Evolutionary conservation across 2,797 vertebrate species (phyloP).

Genomic region (Meda fulgida): DNA sequence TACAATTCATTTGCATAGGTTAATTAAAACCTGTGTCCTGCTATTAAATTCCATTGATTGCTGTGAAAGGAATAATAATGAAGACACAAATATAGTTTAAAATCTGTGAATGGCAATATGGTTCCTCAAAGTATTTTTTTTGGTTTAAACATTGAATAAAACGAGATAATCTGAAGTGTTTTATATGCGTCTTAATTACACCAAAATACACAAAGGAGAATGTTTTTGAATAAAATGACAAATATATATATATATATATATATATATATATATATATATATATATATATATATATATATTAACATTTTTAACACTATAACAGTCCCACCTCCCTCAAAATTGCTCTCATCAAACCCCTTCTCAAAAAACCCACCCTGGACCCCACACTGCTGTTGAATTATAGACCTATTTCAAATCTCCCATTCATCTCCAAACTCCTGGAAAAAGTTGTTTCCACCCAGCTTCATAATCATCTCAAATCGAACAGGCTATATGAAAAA

Average conservation of each 20-base stretch:
- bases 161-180: conserved; percentile 37
- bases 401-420: too few relatives aligned
- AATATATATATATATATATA: neutral
- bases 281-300: too few relatives aligned
- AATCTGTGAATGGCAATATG: conserved; percentile 65
- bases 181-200: conserved; percentile 30
- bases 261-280: too few relatives aligned
- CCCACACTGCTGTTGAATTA: too few relatives aligned
- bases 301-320: neutral
- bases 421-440: too few relatives aligned
- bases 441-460: too few relatives aligned
- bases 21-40: conserved; percentile 78
- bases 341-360: too few relatives aligned
- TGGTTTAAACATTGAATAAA: conserved; percentile 54
- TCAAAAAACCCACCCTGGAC: too few relatives aligned
- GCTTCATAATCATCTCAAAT: too few relatives aligned
- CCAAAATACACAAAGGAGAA: conserved; percentile 14
- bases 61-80: conserved; percentile 76
- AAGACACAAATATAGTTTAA: conserved; percentile 65
- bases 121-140: conserved; percentile 49
- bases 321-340: too few relatives aligned
- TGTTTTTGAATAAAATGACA: neutral
- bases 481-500: too few relatives aligned
- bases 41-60: conserved; percentile 67
- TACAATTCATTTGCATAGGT: conserved; percentile 77